phyloP scores from a whole-genome alignment of 2,888 invertebrate species.

The Pandemis corylana region DNA sequence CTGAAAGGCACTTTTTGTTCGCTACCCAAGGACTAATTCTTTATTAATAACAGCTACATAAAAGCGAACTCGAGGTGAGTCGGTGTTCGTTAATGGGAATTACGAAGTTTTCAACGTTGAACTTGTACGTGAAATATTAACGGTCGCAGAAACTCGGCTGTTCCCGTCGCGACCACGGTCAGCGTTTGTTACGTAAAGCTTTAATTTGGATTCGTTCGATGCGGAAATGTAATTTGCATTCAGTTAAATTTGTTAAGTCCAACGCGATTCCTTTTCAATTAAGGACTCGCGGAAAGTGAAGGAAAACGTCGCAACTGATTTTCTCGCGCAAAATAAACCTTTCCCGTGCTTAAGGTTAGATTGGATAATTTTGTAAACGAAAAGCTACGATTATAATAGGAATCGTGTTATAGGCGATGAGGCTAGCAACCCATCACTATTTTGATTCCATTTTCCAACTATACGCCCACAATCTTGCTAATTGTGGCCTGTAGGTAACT shows the following conservation, averaged over 20 bases:
- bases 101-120: slow-evolving; percentile 32
- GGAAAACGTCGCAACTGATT: slow-evolving; percentile 19
- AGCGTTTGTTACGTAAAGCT: slow-evolving; percentile 13
- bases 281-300: slow-evolving; percentile 12
- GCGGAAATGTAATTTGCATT: slow-evolving; percentile 32
- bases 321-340: slow-evolving; percentile 3
- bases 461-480: no score
- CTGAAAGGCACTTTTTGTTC: slow-evolving; percentile 30
- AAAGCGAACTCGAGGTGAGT: slow-evolving; percentile 34
- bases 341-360: background rate
- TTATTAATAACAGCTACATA: slow-evolving; percentile 38
- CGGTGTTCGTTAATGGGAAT: slow-evolving; percentile 38
- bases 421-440: no score
- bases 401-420: no score
- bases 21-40: slow-evolving; percentile 34
- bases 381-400: no score
- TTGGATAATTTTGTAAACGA: background rate
- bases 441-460: no score
- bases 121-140: slow-evolving; percentile 29
- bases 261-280: slow-evolving; percentile 37
- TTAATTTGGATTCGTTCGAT: slow-evolving; percentile 28
- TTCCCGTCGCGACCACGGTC: slow-evolving; percentile 4
- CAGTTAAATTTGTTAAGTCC: slow-evolving; percentile 27
- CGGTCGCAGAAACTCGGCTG: slow-evolving; percentile 1
- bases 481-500: no score